phyloP scores from a whole-genome alignment of 1,140 invertebrate species.

The Lepidostoma basale region DNA sequence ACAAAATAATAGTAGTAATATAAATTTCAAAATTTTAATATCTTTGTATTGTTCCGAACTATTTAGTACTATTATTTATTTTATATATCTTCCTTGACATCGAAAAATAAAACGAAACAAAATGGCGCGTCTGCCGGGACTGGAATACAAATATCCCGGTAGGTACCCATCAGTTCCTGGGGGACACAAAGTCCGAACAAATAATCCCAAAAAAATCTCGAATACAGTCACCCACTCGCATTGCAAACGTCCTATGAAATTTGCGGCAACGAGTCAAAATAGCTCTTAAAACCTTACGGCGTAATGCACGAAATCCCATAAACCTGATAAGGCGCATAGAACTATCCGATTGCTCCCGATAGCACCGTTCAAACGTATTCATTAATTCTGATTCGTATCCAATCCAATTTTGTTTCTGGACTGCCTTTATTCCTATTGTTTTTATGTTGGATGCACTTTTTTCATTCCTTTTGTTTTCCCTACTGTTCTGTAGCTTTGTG shows the following conservation, averaged over 20 bases:
- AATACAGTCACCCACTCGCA: background rate
- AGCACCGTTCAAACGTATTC: slow-evolving; percentile 15
- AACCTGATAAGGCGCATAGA: background rate
- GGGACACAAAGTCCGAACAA: slow-evolving; percentile 10
- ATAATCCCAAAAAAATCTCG: slow-evolving; percentile 19
- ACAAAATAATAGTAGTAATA: no score
- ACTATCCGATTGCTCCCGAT: background rate
- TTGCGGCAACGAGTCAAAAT: background rate
- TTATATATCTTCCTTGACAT: no score
- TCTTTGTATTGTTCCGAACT: no score
- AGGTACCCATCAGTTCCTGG: slow-evolving; percentile 6
- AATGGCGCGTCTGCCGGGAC: background rate
- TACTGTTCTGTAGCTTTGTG: background rate
- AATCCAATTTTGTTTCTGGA: slow-evolving; percentile 31
- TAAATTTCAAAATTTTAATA: no score
- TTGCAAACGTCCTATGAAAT: background rate
- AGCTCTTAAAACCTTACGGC: background rate
- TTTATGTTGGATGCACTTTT: slow-evolving; percentile 20
- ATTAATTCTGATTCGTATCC: slow-evolving; percentile 32
- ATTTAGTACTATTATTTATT: no score
- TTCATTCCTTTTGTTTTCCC: background rate
- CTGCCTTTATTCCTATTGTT: slow-evolving; percentile 10
- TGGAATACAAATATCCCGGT: background rate
- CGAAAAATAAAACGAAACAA: background rate
- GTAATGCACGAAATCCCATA: background rate